phyloP scores from a whole-genome alignment of 2,113 vertebrate species.

The Panthera leo region DNA sequence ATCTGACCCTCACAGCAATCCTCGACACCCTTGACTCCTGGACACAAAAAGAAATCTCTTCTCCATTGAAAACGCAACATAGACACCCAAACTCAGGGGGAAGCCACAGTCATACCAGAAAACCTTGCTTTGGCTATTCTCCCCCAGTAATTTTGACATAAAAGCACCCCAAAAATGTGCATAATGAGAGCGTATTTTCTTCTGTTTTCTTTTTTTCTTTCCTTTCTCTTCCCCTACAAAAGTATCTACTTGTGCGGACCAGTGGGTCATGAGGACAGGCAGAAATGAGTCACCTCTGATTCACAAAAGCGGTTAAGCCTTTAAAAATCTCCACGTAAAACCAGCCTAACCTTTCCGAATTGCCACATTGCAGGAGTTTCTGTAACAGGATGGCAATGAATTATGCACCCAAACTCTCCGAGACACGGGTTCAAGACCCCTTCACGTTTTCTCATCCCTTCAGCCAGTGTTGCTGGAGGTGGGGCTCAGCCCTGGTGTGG shows the following conservation, averaged over 20 bases:
- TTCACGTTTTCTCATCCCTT: background rate
- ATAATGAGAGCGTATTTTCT: fast-evolving
- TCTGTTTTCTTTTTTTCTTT: constrained; percentile 64
- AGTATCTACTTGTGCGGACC: constrained; percentile 40
- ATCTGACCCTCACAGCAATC: background rate
- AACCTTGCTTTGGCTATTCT: background rate
- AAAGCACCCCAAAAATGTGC: background rate
- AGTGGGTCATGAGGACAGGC: constrained; percentile 48
- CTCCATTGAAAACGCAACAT: background rate
- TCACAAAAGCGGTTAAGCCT: constrained; percentile 74
- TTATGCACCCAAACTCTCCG: constrained; percentile 67
- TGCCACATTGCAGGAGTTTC: constrained; percentile 70
- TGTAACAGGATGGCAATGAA: constrained; percentile 70
- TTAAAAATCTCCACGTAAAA: constrained; percentile 77
- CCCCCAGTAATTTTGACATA: background rate
- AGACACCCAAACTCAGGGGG: background rate
- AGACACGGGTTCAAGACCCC: background rate
- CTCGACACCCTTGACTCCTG: too few relatives aligned
- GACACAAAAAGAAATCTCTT: background rate
- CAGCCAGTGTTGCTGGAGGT: background rate
- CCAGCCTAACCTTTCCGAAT: constrained; percentile 70
- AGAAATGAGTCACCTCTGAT: constrained; percentile 73
- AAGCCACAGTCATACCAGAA: background rate
- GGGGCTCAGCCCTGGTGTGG: background rate
- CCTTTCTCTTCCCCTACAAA: constrained; percentile 7